These are phyloP conservation scores for Laticauda colubrina DNA, from an alignment of 2,113 vertebrate genomes.

Conservation along the genomic window DNA sequence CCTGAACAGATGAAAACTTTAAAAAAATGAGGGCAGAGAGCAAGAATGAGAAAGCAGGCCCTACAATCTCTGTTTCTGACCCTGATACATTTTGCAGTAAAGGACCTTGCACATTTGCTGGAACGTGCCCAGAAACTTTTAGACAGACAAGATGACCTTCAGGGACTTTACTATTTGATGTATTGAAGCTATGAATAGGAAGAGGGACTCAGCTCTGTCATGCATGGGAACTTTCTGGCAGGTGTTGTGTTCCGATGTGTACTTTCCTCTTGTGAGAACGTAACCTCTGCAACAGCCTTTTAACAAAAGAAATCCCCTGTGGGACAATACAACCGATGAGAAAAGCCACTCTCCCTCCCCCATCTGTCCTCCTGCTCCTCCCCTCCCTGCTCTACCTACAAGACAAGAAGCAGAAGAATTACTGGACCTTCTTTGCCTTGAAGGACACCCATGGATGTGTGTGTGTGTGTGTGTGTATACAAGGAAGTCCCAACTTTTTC, in stretches of 20 bases:
- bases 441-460: too few relatives aligned
- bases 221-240: not conserved
- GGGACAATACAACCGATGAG: not conserved
- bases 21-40: not conserved
- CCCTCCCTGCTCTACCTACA: not conserved
- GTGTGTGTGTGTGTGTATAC: not conserved
- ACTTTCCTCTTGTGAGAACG: not conserved
- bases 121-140: not conserved
- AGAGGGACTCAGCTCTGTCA: not conserved
- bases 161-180: not conserved
- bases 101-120: not conserved
- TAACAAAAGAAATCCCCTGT: not conserved
- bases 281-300: not conserved
- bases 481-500: conserved; percentile 1
- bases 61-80: not conserved
- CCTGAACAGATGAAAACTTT: not conserved
- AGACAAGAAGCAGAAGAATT: not conserved
- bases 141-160: not conserved
- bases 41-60: not conserved
- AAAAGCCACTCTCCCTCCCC: not conserved
- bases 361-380: not conserved
- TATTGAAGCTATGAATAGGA: not conserved
- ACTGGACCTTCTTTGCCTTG: not conserved
- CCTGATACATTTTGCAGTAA: not conserved
- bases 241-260: not conserved